Evolutionary conservation across 2,113 vertebrate genomes (phyloP).

Genomic region (Mesembrinibis cayennensis): DNA sequence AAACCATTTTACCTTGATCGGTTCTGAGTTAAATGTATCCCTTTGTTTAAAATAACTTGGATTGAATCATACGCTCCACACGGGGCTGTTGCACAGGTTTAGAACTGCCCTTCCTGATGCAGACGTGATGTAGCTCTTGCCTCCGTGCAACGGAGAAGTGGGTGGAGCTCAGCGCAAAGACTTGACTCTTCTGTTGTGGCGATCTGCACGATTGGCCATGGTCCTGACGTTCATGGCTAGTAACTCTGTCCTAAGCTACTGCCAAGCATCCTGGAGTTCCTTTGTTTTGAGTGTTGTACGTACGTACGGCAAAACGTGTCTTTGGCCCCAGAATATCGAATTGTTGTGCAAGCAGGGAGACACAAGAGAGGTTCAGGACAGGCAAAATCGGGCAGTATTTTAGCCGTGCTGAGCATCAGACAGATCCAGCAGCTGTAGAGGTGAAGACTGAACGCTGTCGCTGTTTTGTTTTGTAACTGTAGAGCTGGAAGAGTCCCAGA

Average conservation of each 20-base stretch:
- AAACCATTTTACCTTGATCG: neutral
- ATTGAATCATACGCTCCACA: too few species aligned
- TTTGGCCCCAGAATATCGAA: neutral
- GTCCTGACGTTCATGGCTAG: fast-evolving
- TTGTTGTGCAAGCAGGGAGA: neutral
- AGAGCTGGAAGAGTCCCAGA: conserved; percentile 97
- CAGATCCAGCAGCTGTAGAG: neutral
- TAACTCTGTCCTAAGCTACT: neutral
- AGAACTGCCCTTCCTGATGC: fast-evolving
- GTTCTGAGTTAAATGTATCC: neutral
- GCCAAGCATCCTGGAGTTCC: neutral
- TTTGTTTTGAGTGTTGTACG: too few species aligned
- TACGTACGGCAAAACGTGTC: fast-evolving
- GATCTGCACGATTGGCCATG: fast-evolving
- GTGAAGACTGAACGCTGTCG: neutral
- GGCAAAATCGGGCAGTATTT: neutral
- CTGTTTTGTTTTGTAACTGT: neutral
- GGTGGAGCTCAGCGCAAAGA: fast-evolving
- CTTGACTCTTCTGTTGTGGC: fast-evolving
- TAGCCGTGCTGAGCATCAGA: neutral
- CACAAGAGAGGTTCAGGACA: neutral
- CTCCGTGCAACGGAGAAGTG: neutral
- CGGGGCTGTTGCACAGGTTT: neutral
- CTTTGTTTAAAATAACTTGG: neutral
- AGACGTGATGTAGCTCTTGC: neutral